Evolutionary conservation across 2,888 invertebrate species (phyloP).

Genomic region (Rhingia campestris): DNA sequence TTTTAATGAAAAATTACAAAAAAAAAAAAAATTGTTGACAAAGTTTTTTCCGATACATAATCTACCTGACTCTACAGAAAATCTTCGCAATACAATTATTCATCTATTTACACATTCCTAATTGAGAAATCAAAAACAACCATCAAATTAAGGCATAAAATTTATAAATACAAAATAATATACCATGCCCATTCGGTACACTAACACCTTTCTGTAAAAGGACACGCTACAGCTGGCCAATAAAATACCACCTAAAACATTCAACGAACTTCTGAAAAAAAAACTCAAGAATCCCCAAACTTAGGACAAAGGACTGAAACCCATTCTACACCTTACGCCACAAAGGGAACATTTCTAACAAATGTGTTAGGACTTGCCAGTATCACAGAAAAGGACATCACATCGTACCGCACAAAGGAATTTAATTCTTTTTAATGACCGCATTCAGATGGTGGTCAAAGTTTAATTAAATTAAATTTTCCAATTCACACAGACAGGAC

Average conservation of each 20-base stretch:
- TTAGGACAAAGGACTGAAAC: slow-evolving; percentile 29
- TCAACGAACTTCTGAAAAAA: background rate
- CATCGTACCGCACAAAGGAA: slow-evolving; percentile 47
- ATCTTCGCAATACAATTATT: too few species aligned
- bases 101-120: too few species aligned
- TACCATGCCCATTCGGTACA: background rate
- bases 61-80: too few species aligned
- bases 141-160: background rate
- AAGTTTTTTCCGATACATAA: too few species aligned
- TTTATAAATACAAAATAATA: slow-evolving; percentile 14
- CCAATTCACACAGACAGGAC: slow-evolving; percentile 39
- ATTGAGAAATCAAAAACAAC: slow-evolving; percentile 3
- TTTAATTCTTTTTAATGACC: slow-evolving; percentile 60
- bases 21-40: too few species aligned
- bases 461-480: slow-evolving; percentile 61
- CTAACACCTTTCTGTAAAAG: slow-evolving; percentile 3
- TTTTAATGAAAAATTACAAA: too few species aligned
- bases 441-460: slow-evolving; percentile 47
- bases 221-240: slow-evolving; percentile 25
- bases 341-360: slow-evolving; percentile 27
- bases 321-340: background rate
- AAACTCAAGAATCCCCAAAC: slow-evolving; percentile 25
- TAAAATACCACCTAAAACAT: slow-evolving; percentile 3
- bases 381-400: slow-evolving; percentile 40
- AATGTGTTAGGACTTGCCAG: slow-evolving; percentile 36